phyloP scores from a whole-genome alignment of 2,113 vertebrate species.

The Microtus richardsoni region DNA sequence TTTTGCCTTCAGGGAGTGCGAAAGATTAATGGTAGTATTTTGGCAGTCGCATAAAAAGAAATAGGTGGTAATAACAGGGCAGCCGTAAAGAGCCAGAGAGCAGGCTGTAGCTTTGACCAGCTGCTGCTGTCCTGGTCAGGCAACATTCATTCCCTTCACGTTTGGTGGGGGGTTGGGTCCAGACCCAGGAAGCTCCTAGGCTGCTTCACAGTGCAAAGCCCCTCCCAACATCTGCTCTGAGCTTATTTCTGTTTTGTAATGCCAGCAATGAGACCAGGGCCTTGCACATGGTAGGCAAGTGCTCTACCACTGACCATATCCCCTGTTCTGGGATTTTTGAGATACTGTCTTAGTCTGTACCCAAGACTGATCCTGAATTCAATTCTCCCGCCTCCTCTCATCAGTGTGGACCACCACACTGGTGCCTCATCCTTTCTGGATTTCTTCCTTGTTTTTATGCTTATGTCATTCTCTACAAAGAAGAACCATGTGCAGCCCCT shows the following conservation, averaged over 20 bases:
- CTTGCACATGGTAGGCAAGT: not conserved
- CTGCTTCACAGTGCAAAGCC: not conserved
- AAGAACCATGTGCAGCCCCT: not conserved
- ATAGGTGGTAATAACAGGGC: constrained; percentile 89
- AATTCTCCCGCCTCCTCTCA: not conserved
- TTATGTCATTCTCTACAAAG: too few species aligned
- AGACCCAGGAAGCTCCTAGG: not conserved
- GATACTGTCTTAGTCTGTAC: not conserved
- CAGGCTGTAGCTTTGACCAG: constrained; percentile 64
- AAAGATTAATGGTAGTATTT: constrained; percentile 92
- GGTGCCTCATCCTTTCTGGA: not conserved
- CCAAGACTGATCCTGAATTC: not conserved
- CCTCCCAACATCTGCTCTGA: not conserved
- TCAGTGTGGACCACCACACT: too few species aligned
- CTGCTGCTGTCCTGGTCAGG: not conserved
- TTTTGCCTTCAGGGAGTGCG: constrained; percentile 89
- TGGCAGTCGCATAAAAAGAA: constrained; percentile 91
- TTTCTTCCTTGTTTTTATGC: accelerated
- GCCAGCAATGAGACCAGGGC: not conserved
- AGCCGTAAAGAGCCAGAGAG: constrained; percentile 82
- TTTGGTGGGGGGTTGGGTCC: accelerated
- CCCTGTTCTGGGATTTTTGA: not conserved
- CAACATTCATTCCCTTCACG: not conserved
- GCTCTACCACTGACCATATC: not conserved
- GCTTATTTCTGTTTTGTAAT: not conserved